Percentiles rank a stretch among this genome's conserved stretches.
Evolutionary conservation across 2,888 invertebrate genomes (phyloP).

Genomic region (Himalopsyche anomala): DNA sequence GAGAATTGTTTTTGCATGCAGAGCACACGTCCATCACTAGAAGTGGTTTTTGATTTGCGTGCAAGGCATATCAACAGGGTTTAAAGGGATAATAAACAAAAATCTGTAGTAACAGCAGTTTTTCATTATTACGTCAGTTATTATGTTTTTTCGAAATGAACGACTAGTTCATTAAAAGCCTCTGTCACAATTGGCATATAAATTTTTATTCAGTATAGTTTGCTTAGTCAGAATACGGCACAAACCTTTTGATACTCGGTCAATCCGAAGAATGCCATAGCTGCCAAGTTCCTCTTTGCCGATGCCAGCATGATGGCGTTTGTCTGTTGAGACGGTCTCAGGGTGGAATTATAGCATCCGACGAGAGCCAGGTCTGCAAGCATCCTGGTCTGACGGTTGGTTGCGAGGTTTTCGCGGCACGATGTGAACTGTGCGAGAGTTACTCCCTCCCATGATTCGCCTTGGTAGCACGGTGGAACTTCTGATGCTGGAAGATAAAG

Average conservation of each 20-base stretch:
- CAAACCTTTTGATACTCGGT: slow-evolving; percentile 94
- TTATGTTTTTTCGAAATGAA: too few species aligned
- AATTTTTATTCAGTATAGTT: too few species aligned
- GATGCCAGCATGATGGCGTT: slow-evolving; percentile 93
- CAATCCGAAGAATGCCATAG: slow-evolving; percentile 98
- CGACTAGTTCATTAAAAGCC: too few species aligned
- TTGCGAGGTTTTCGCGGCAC: slow-evolving; percentile 95
- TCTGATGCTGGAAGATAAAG: slow-evolving; percentile 77
- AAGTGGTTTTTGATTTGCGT: too few species aligned
- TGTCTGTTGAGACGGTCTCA: slow-evolving; percentile 84
- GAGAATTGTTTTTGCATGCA: too few species aligned
- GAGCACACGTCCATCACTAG: too few species aligned
- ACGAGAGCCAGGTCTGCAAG: slow-evolving; percentile 95
- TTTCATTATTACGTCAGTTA: too few species aligned
- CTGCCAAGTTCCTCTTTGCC: slow-evolving; percentile 95
- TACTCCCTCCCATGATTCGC: slow-evolving; percentile 92
- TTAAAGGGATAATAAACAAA: too few species aligned
- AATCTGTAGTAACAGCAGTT: too few species aligned
- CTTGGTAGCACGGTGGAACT: slow-evolving; percentile 88
- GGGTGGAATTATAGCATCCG: slow-evolving; percentile 94
- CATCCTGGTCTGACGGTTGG: slow-evolving; percentile 98
- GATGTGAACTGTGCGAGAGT: slow-evolving; percentile 92
- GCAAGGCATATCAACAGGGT: too few species aligned
- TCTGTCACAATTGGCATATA: too few species aligned
- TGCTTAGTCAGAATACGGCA: too few species aligned